Base-by-base conservation (phyloP, 2,797 vertebrate species). In the Enteromius radiatus region DNA sequence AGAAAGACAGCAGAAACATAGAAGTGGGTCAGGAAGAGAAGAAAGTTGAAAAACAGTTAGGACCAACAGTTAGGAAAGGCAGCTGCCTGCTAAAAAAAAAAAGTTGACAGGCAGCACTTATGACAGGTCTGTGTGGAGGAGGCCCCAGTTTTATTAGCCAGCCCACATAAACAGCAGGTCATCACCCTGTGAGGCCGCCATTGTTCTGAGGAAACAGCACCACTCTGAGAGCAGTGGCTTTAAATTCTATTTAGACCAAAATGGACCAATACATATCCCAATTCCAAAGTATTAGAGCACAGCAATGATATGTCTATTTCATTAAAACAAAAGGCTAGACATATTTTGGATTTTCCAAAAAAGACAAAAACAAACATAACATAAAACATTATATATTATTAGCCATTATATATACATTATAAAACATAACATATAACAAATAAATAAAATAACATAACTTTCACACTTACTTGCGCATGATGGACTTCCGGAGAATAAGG, bases 381-480 rank as follows among this genome's bases (percentile, higher is more conserved):
- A 31, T 31, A 49, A 6, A 1, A 36, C 5, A 49, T n/a, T n/a
- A n/a, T n/a, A n/a, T n/a, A n/a, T n/a, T n/a, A n/a, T n/a, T n/a
- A n/a, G n/a, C n/a, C n/a, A n/a, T n/a, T n/a, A n/a, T n/a, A n/a
- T n/a, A n/a, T n/a, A n/a, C n/a, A n/a, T n/a, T n/a, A n/a, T n/a
- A n/a, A n/a, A n/a, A n/a, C 28, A 31, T 31, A 31, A 31, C 28
- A 31, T 31, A 49, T 19, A 1, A 36, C 5, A 49, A 49, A 49
- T 49, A 45, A 33, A 7, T 31, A 4, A 21, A 12, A 65, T 6
- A 26, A 33, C 26, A 45, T 2, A 47, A 19, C 7, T 10, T 45
- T 17, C 6, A 56, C 0, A 93, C 97, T 95, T 94, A 99, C 98
- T 97, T 98, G 91, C 93, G 96, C 91, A 99, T 94, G 90, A 98